phyloP scores from a whole-genome alignment of 2,113 vertebrate species.

The Glaucidium brasilianum region DNA sequence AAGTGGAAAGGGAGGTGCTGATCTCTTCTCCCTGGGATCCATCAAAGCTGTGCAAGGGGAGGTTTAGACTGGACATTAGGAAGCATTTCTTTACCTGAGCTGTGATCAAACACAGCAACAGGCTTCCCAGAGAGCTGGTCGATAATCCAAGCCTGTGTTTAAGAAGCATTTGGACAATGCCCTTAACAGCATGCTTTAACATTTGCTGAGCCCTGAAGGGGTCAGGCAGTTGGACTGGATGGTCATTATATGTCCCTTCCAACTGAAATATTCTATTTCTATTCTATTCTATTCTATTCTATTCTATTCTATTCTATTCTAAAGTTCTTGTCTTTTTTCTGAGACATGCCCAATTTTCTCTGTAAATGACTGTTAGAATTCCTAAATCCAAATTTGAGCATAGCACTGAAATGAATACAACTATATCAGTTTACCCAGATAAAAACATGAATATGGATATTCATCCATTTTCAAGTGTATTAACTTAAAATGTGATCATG shows the following conservation, averaged over 20 bases:
- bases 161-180: not conserved
- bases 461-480: not conserved
- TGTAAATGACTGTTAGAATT: not conserved
- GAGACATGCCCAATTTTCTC: not conserved
- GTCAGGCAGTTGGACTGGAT: not conserved
- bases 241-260: not conserved
- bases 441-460: not conserved
- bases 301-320: not conserved
- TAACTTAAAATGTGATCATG: not conserved
- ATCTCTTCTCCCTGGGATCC: not conserved
- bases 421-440: not conserved
- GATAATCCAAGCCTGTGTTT: too few relatives aligned
- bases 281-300: not conserved
- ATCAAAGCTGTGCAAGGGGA: too few relatives aligned
- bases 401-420: not conserved
- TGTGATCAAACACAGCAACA: too few relatives aligned
- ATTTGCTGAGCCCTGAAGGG: not conserved
- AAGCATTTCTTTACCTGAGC: too few relatives aligned
- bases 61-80: too few relatives aligned
- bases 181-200: not conserved
- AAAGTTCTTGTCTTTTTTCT: too few relatives aligned
- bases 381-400: not conserved
- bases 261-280: too few relatives aligned
- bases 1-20: not conserved
- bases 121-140: too few relatives aligned